Conservation (phyloP, 92 coral and sea anemone genomes). For the Ricordea florida region DNA sequence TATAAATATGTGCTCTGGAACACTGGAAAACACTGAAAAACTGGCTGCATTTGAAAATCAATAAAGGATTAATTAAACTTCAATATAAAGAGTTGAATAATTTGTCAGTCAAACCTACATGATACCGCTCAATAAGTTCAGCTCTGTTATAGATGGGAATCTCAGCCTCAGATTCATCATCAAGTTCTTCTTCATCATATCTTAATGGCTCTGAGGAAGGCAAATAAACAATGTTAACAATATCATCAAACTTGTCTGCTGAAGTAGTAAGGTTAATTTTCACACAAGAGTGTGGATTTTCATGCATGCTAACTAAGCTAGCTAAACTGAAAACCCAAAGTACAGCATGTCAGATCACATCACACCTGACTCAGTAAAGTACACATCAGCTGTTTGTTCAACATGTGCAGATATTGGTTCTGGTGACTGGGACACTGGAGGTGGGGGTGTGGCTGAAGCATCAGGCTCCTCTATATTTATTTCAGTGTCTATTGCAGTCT, state of each 20-base stretch:
- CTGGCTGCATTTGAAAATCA: not conserved
- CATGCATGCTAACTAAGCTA: too few species aligned
- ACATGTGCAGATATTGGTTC: constrained; percentile 29
- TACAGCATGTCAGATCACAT: not conserved
- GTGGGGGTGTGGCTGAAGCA: constrained; percentile 88
- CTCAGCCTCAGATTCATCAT: constrained; percentile 92
- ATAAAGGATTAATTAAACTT: too few species aligned
- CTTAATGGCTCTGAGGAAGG: constrained; percentile 21
- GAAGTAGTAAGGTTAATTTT: too few species aligned
- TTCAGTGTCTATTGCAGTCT: constrained; percentile 1
- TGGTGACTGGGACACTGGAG: constrained; percentile 66
- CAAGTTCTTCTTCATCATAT: constrained; percentile 73
- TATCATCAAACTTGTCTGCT: not conserved
- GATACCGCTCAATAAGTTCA: constrained; percentile 94
- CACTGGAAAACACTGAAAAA: too few species aligned
- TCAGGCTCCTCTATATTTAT: constrained; percentile 74
- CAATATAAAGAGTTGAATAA: not conserved
- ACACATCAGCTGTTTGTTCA: too few species aligned
- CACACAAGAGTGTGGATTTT: too few species aligned
- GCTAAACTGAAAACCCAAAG: too few species aligned
- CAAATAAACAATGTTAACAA: not conserved
- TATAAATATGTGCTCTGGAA: too few species aligned
- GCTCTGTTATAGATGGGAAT: constrained; percentile 91
- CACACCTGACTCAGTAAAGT: constrained; percentile 54
- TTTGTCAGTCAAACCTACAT: constrained; percentile 50